A percentile compares a stretch with the other conserved stretches of the same genome.
These are phyloP conservation scores for Arizona elegans DNA, from an alignment of 2,113 vertebrate genomes.

Conservation along the genomic window DNA sequence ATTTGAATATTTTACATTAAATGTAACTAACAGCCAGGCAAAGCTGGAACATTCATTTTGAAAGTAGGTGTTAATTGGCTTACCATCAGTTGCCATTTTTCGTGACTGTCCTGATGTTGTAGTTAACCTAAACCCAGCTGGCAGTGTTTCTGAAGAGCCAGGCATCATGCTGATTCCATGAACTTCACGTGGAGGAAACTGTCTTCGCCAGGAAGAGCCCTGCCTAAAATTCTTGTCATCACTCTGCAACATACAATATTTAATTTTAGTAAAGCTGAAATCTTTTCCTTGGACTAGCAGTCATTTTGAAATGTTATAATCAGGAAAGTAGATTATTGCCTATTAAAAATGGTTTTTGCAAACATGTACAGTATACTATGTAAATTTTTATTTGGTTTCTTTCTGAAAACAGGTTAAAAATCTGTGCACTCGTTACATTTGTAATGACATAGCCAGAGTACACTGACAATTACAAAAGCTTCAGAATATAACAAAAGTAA, in stretches of 20 bases:
- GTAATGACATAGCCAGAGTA: background rate
- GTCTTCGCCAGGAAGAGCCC: constrained; percentile 92
- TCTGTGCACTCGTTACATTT: background rate
- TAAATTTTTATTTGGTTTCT: background rate
- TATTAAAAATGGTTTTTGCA: background rate
- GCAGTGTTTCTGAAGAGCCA: constrained; percentile 93
- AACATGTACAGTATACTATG: background rate
- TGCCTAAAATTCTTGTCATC: constrained; percentile 91
- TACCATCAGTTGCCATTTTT: constrained; percentile 90
- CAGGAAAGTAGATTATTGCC: background rate
- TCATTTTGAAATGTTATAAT: background rate
- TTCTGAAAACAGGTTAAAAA: background rate
- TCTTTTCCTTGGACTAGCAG: background rate
- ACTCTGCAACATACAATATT: constrained; percentile 69
- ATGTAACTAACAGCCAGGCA: background rate
- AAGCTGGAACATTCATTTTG: background rate
- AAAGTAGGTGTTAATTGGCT: constrained; percentile 39
- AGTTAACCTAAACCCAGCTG: constrained; percentile 93
- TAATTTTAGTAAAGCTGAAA: background rate
- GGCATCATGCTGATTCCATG: constrained; percentile 99
- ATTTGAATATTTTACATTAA: background rate
- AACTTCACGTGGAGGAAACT: constrained; percentile 91
- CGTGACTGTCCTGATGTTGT: constrained; percentile 89
- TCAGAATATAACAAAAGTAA: background rate
- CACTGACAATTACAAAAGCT: background rate